These are phyloP conservation scores for Drosophila limbata DNA, from an alignment of 2,888 invertebrate genomes.

Conservation along the genomic window DNA sequence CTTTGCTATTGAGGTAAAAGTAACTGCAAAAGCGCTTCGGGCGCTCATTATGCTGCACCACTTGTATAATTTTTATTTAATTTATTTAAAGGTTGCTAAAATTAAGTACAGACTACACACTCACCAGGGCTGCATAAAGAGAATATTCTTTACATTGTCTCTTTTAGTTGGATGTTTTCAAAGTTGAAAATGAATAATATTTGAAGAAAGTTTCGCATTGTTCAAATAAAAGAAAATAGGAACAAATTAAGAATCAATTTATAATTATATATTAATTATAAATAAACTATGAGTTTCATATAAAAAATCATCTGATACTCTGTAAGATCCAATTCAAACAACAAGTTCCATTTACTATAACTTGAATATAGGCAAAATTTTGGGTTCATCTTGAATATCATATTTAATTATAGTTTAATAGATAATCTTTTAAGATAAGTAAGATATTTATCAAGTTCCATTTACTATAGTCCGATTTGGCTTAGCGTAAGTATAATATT, in stretches of 20 bases:
- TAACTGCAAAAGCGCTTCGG: conserved; percentile 76
- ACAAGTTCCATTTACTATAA: not conserved
- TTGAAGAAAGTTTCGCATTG: not conserved
- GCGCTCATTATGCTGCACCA: conserved; percentile 76
- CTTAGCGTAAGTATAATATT: too few relatives aligned
- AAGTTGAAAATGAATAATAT: not conserved
- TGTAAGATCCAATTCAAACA: not conserved
- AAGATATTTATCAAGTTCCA: too few relatives aligned
- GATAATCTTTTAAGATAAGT: too few relatives aligned
- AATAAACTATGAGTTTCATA: accelerated
- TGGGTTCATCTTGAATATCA: too few relatives aligned
- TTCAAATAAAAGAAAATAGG: not conserved
- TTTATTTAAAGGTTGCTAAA: conserved; percentile 76
- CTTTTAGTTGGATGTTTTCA: not conserved
- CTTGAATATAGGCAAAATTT: too few relatives aligned
- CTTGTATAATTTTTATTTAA: conserved; percentile 79
- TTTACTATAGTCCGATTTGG: too few relatives aligned
- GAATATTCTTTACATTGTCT: not conserved
- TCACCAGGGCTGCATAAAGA: conserved; percentile 33
- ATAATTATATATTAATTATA: not conserved
- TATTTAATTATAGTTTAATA: too few relatives aligned
- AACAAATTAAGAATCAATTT: not conserved
- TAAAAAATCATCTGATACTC: too few relatives aligned
- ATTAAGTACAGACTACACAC: conserved; percentile 32
- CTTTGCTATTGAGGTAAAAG: conserved; percentile 74